These are phyloP conservation scores for Paramormyrops hopkinsi DNA, from an alignment of 2,797 vertebrate genomes.

Conservation along the genomic window DNA sequence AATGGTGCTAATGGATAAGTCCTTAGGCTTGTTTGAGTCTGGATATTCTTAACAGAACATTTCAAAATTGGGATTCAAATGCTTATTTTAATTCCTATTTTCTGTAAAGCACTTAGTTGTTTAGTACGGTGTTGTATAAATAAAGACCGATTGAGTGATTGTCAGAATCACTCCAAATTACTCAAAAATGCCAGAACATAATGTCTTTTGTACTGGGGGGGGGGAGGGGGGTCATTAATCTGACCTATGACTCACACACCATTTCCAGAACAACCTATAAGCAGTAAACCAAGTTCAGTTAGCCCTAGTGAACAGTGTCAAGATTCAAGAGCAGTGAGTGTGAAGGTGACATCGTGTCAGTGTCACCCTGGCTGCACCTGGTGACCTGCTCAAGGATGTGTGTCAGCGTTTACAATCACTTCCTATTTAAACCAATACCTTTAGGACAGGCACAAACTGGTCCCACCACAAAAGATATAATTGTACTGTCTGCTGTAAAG, in stretches of 20 bases:
- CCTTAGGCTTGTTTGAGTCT: not conserved
- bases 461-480: not conserved
- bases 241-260: not conserved
- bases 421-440: not conserved
- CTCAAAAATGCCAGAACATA: not conserved
- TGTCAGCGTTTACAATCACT: not conserved
- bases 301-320: not conserved
- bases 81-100: not conserved
- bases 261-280: not conserved
- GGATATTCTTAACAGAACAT: not conserved
- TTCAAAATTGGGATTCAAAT: not conserved
- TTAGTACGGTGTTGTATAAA: not conserved
- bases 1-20: not conserved
- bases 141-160: not conserved
- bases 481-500: not conserved
- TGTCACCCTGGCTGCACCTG: not conserved
- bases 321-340: not conserved
- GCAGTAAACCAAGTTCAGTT: not conserved
- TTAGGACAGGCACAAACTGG: not conserved
- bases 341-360: not conserved
- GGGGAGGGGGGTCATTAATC: too few species aligned
- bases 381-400: not conserved
- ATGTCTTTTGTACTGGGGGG: not conserved
- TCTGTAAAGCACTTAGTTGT: not conserved
- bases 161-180: not conserved